Conservation (phyloP, 2,797 vertebrate species). For the Eidolon dupreanum region DNA sequence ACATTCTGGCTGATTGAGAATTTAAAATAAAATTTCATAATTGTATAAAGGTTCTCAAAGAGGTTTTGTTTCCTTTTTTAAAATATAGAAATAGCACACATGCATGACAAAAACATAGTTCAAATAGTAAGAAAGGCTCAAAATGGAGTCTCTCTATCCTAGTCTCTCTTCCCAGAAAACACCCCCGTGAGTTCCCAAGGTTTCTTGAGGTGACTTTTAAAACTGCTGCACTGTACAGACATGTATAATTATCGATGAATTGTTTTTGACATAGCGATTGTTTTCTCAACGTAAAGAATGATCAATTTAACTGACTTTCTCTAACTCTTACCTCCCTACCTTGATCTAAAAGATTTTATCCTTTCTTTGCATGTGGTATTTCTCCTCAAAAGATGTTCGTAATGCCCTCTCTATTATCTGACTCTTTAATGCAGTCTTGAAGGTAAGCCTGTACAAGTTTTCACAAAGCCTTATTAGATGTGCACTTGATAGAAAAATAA, state of each 20-base stretch:
- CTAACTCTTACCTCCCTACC: not conserved
- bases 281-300: not conserved
- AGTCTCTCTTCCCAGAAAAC: not conserved
- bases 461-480: not conserved
- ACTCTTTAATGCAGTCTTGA: not conserved
- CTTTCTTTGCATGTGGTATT: not conserved
- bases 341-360: not conserved
- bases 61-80: not conserved
- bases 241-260: not conserved
- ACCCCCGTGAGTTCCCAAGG: not conserved
- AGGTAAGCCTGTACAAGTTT: not conserved
- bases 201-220: not conserved
- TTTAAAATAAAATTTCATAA: not conserved
- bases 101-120: not conserved
- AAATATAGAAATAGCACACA: not conserved
- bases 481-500: not conserved
- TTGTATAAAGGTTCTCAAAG: not conserved
- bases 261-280: not conserved
- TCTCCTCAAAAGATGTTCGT: not conserved
- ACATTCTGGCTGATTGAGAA: not conserved
- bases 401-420: not conserved
- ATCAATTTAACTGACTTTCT: not conserved
- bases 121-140: not conserved
- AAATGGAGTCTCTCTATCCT: not conserved
- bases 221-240: not conserved